These are phyloP conservation scores for Empidonax alnorum DNA, from an alignment of 2,113 vertebrate genomes.

Conservation along the genomic window DNA sequence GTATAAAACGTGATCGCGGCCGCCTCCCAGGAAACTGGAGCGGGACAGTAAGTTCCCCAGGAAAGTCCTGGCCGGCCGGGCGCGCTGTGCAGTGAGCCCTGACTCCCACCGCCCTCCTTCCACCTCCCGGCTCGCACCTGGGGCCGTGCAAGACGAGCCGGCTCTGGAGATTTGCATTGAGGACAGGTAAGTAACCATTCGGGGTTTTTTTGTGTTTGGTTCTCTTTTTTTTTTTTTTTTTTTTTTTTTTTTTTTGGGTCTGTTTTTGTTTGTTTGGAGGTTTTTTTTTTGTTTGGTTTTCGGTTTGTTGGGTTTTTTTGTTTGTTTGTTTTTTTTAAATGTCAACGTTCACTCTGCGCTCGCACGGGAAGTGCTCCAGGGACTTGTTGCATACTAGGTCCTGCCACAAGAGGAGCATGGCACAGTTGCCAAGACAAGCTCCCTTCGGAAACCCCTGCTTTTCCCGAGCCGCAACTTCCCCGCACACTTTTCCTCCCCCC, in stretches of 20 bases:
- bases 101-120: slow-evolving; percentile 51
- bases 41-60: slow-evolving; percentile 73
- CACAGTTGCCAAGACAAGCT: slow-evolving; percentile 56
- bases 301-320: neutral
- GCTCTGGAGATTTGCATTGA: slow-evolving; percentile 57
- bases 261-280: neutral
- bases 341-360: slow-evolving; percentile 56
- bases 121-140: slow-evolving; percentile 61
- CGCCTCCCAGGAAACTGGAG: slow-evolving; percentile 60
- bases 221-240: slow-evolving; percentile 17
- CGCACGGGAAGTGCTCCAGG: slow-evolving; percentile 75
- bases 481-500: slow-evolving; percentile 19
- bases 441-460: slow-evolving; percentile 35
- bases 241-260: neutral
- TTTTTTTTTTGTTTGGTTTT: neutral
- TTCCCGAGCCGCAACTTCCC: slow-evolving; percentile 37
- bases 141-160: slow-evolving; percentile 51
- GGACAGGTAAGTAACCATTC: slow-evolving; percentile 77
- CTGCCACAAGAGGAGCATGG: slow-evolving; percentile 63
- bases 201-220: neutral
- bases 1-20: slow-evolving; percentile 63
- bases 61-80: slow-evolving; percentile 66
- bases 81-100: neutral
- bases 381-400: slow-evolving; percentile 90
- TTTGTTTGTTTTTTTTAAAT: neutral